Evolutionary conservation across 2,888 invertebrate genomes (phyloP).

Genomic region (Alloplasta piceator): DNA sequence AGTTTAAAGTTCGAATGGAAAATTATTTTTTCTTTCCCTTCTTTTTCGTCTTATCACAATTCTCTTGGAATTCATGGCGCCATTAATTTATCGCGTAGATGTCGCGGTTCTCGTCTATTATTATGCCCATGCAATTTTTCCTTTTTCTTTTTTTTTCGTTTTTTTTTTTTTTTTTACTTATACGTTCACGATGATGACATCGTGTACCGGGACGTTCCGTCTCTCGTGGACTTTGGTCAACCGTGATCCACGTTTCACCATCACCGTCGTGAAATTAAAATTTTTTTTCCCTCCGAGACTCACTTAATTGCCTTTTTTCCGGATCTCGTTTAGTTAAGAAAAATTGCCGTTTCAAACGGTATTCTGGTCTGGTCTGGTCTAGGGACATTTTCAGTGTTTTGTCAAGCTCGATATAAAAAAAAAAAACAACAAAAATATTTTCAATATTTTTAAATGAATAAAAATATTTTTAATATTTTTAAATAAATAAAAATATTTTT

Average conservation of each 20-base stretch:
- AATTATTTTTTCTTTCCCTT: not conserved
- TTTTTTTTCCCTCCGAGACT: conserved; percentile 2
- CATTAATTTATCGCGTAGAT: conserved; percentile 43
- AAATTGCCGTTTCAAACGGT: no score
- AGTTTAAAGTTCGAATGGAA: not conserved
- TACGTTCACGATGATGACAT: conserved; percentile 53
- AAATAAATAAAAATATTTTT: no score
- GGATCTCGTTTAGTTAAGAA: no score
- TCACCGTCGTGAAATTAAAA: not conserved
- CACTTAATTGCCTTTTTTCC: no score
- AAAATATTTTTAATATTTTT: no score
- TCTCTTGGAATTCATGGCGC: conserved; percentile 42
- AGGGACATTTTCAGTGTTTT: no score
- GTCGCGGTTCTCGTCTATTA: conserved; percentile 48
- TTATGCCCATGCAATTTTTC: not conserved
- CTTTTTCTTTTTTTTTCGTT: no score
- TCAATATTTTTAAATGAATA: not conserved
- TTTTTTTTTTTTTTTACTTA: not conserved
- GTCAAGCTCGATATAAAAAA: no score
- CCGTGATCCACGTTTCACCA: conserved; percentile 18
- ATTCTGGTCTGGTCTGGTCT: no score
- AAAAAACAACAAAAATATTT: no score
- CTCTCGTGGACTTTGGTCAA: conserved; percentile 60
- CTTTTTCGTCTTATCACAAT: conserved; percentile 2
- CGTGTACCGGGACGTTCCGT: conserved; percentile 60